Base-by-base conservation (phyloP, 1,140 invertebrate species). In the Octopus bimaculoides region DNA sequence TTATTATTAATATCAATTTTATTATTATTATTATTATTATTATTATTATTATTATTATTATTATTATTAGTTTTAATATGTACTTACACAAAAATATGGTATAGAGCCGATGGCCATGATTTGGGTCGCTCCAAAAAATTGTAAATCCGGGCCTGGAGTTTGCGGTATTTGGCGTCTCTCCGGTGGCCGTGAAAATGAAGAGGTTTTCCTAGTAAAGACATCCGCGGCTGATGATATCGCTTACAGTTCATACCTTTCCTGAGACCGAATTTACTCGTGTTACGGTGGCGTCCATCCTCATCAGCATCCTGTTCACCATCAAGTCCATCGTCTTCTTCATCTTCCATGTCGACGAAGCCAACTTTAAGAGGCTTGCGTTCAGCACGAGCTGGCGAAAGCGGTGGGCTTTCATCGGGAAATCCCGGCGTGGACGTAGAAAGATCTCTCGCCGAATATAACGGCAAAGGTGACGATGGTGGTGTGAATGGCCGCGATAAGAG, bases 81-180 rank as follows among this genome's bases (percentile, higher is more conserved):
- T 86, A 92, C 96, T 97, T 93, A 98, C 96, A 97, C 95, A 87
- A 95, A 91, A 90, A 97, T 93, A 92, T 97, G 96, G 92, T 98
- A 98, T 83, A 94, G 91, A 87, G 96, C 93, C 80, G 95, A 95
- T 88, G 93, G 94, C 89, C 93, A 92, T 83, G 95, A 95, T 84
- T 96, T 93, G 79, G 96, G 96, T 88, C 96, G 91, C 92, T 98
- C 96, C 87, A 98, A 93, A 91, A 97, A 97, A 92, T 97, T 97
- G 92, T 97, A 97, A 88, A 97, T 93, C 90, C 94, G 93, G 87
- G 94, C 94, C 91, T 98, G 96, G 77, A 96, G 91, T 88, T 94
- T 93, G 86, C 96, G 92, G 92, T 96, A 97, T 83, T 95, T 93
- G 89, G 94, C 94, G 93, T 96, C 95, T 91, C 95, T 93, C 41